Conservation (phyloP, 1,140 invertebrate species). For the Anthonomus grandis region DNA sequence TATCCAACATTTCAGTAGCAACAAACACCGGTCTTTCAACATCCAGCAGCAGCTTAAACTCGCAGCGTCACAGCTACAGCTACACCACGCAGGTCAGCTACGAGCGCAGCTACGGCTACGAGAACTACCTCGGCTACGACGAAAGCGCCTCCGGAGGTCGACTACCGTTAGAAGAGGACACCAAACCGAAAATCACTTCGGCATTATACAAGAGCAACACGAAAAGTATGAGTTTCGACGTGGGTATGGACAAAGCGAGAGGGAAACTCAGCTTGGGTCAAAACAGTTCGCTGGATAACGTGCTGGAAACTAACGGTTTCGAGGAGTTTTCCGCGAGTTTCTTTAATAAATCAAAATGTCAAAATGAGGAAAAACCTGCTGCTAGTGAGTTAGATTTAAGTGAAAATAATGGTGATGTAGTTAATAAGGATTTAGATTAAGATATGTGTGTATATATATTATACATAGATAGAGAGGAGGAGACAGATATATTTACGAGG, state of each 20-base stretch:
- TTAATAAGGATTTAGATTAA: background rate
- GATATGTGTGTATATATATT: background rate
- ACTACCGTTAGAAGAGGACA: conserved; percentile 54
- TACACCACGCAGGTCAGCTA: conserved; percentile 76
- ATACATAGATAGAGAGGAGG: background rate
- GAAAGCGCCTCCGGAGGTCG: conserved; percentile 49
- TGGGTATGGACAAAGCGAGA: conserved; percentile 8
- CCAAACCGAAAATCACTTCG: conserved; percentile 64
- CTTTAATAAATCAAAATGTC: too few relatives aligned
- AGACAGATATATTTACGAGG: too few relatives aligned
- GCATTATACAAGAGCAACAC: conserved; percentile 58
- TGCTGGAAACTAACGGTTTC: conserved; percentile 21
- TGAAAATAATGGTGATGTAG: background rate
- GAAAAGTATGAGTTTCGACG: conserved; percentile 25
- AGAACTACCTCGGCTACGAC: conserved; percentile 57
- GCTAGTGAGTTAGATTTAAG: conserved; percentile 16
- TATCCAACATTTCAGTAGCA: too few relatives aligned
- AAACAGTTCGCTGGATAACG: conserved; percentile 23
- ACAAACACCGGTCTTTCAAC: conserved; percentile 69
- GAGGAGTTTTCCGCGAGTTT: conserved; percentile 16
- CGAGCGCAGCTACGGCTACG: conserved; percentile 66
- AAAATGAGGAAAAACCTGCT: conserved; percentile 2
- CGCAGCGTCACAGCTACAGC: conserved; percentile 65
- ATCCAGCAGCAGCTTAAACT: conserved; percentile 70
- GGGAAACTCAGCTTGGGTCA: conserved; percentile 10